A percentile compares a stretch with the other conserved stretches of the same genome.
phyloP scores from a whole-genome alignment of 2,113 vertebrate genomes.

The Dinomys branickii region DNA sequence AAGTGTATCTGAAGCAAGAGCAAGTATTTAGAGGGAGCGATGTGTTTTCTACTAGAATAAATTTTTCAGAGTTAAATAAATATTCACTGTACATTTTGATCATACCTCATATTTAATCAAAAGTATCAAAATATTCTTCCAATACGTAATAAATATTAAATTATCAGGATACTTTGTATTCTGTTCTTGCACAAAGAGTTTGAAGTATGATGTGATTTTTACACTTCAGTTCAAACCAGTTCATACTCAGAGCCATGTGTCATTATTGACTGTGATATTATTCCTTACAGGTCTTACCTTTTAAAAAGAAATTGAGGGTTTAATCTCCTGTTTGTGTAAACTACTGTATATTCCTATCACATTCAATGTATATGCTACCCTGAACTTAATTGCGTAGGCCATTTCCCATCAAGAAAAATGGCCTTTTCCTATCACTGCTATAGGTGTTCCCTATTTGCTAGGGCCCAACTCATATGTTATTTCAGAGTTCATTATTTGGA shows the following conservation, averaged over 20 bases:
- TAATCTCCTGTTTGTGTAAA: not conserved
- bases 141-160: not conserved
- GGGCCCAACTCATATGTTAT: not conserved
- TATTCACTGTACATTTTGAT: not conserved
- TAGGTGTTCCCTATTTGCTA: not conserved
- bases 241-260: not conserved
- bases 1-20: not conserved
- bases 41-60: not conserved
- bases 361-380: not conserved
- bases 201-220: not conserved
- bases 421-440: not conserved
- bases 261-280: not conserved
- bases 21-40: not conserved
- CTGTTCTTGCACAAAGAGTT: not conserved
- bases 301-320: not conserved
- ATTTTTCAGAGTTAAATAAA: not conserved
- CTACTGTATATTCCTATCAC: not conserved
- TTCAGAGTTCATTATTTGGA: slow-evolving; percentile 10
- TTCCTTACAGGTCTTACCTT: not conserved
- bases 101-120: not conserved
- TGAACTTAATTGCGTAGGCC: not conserved
- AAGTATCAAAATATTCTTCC: not conserved
- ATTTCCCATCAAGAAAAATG: not conserved
- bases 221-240: not conserved
- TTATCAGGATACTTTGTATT: not conserved